A percentile compares a stretch with the other conserved stretches of the same genome.
phyloP scores from a whole-genome alignment of 2,797 vertebrate species.

The Chiropotes sagulatus region DNA sequence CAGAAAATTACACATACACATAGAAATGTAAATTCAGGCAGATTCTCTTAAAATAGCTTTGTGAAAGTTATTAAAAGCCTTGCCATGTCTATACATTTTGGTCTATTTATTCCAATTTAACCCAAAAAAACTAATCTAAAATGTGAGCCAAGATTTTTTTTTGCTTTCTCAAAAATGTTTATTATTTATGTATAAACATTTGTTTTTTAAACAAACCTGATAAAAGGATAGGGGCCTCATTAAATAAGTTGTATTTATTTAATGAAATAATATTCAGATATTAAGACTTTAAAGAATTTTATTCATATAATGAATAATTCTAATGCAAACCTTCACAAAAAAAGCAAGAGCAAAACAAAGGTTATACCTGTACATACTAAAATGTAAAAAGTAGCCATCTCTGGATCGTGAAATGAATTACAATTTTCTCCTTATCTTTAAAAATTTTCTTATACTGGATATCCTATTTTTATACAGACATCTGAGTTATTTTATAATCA shows the following conservation, averaged over 20 bases:
- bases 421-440: not conserved
- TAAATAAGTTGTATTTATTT: not conserved
- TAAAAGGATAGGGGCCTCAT: not conserved
- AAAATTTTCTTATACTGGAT: not conserved
- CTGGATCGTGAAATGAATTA: not conserved
- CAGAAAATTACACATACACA: slow-evolving; percentile 1
- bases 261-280: not conserved
- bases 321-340: not conserved
- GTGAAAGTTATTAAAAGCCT: not conserved
- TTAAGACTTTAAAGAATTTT: slow-evolving; percentile 12
- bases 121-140: not conserved
- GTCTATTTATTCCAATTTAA: not conserved
- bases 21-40: not conserved
- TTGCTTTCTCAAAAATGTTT: not conserved
- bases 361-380: not conserved
- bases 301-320: not conserved
- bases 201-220: not conserved
- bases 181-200: not conserved
- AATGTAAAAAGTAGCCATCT: not conserved
- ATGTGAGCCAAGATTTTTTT: not conserved
- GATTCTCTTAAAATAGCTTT: not conserved
- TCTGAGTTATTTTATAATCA: not conserved
- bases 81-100: not conserved
- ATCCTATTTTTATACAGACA: not conserved
- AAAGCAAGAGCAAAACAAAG: not conserved